Evolutionary conservation across 2,797 vertebrate genomes (phyloP).

Genomic region (Bucorvus abyssinicus): DNA sequence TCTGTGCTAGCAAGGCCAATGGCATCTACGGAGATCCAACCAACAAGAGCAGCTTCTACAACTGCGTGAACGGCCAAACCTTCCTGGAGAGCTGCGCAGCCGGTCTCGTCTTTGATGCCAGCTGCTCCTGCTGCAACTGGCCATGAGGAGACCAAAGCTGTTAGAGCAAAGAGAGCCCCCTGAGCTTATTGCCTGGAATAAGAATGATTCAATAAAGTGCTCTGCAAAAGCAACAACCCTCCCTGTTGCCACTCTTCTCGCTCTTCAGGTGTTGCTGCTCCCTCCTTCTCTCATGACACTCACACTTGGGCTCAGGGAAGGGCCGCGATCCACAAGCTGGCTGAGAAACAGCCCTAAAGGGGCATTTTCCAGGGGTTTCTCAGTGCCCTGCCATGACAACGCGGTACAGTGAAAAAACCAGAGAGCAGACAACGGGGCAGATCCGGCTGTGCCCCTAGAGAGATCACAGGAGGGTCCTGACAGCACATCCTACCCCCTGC

Average conservation of each 20-base stretch:
- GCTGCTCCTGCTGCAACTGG: neutral
- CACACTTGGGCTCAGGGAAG: neutral
- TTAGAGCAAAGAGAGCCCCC: rapidly evolving
- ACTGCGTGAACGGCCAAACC: neutral
- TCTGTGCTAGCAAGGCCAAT: neutral
- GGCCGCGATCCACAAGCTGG: neutral
- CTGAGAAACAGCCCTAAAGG: no score
- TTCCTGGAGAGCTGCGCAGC: neutral
- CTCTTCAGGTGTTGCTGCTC: neutral
- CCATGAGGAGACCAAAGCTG: neutral
- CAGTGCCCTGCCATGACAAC: neutral
- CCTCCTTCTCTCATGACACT: neutral
- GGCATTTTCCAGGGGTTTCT: no score
- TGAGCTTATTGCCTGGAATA: rapidly evolving
- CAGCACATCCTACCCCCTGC: neutral
- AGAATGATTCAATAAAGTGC: neutral
- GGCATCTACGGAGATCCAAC: neutral
- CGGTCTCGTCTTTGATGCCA: neutral
- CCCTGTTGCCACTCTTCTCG: rapidly evolving
- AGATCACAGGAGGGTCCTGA: neutral
- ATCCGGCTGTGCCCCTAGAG: neutral
- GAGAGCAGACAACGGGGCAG: neutral
- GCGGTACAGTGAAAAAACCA: neutral
- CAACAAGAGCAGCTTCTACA: neutral
- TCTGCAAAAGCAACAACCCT: neutral